These are phyloP conservation scores for Babyrousa celebensis DNA, from an alignment of 2,797 vertebrate genomes.

Conservation along the genomic window DNA sequence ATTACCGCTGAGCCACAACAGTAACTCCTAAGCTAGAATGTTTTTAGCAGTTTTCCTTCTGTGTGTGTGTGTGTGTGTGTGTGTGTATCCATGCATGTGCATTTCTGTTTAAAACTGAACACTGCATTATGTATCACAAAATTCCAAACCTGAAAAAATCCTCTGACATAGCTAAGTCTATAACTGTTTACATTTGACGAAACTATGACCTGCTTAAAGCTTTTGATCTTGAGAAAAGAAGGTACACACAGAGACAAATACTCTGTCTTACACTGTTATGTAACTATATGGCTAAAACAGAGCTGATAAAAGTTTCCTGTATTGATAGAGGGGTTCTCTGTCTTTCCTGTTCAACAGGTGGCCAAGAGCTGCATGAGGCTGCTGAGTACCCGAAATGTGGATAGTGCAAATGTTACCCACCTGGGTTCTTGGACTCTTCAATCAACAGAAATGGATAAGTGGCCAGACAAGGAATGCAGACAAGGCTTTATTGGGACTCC, in stretches of 20 bases:
- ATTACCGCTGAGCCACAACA: too few relatives aligned
- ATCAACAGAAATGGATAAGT: neutral
- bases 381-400: neutral
- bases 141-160: neutral
- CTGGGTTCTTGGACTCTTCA: neutral
- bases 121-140: neutral
- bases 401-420: neutral
- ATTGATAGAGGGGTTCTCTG: neutral
- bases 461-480: neutral
- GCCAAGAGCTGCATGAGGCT: neutral
- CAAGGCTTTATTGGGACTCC: neutral
- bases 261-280: neutral
- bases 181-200: neutral
- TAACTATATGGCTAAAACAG: neutral
- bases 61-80: neutral
- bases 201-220: neutral
- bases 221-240: slow-evolving; percentile 28
- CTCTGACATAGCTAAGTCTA: neutral
- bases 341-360: neutral
- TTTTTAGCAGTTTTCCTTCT: neutral
- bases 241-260: neutral
- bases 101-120: slow-evolving; percentile 26
- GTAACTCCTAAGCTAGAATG: too few relatives aligned
- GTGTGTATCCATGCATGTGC: too few relatives aligned
- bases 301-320: neutral